Percentiles rank a stretch among this genome's conserved stretches.
phyloP scores from a whole-genome alignment of 2,113 vertebrate genomes.

The Athene noctua region DNA sequence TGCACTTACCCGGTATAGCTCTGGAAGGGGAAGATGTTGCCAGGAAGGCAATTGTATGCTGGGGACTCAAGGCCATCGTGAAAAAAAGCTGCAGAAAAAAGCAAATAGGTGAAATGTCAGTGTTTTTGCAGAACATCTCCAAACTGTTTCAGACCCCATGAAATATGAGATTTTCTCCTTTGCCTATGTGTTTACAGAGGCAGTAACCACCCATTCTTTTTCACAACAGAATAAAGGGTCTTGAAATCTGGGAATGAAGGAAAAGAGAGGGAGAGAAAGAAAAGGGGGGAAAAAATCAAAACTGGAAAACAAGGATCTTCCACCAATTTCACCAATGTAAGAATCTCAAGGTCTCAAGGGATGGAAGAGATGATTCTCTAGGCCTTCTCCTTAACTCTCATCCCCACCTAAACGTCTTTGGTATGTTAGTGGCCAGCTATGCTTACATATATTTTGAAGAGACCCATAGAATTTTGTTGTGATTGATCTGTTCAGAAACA shows the following conservation, averaged over 20 bases:
- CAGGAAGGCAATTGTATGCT: neutral
- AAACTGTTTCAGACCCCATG: neutral
- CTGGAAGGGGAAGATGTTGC: neutral
- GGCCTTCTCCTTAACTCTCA: neutral
- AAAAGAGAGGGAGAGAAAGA: neutral
- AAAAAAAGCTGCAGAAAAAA: neutral
- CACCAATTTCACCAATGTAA: neutral
- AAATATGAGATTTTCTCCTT: neutral
- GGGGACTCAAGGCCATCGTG: neutral
- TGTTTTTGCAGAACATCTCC: neutral
- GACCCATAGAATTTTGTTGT: neutral
- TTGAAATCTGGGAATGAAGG: neutral
- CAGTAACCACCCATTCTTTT: neutral
- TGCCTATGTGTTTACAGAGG: neutral
- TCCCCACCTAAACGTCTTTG: neutral
- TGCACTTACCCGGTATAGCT: neutral
- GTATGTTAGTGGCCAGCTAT: neutral
- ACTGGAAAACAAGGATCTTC: neutral
- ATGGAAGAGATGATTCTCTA: neutral
- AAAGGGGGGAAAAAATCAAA: rapidly evolving
- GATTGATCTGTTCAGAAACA: neutral
- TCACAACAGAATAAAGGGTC: neutral
- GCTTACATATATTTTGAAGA: neutral
- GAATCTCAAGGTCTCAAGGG: neutral
- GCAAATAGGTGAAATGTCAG: neutral